Base-by-base conservation (phyloP, 2,888 invertebrate genomes). In the Tinea trinotella region DNA sequence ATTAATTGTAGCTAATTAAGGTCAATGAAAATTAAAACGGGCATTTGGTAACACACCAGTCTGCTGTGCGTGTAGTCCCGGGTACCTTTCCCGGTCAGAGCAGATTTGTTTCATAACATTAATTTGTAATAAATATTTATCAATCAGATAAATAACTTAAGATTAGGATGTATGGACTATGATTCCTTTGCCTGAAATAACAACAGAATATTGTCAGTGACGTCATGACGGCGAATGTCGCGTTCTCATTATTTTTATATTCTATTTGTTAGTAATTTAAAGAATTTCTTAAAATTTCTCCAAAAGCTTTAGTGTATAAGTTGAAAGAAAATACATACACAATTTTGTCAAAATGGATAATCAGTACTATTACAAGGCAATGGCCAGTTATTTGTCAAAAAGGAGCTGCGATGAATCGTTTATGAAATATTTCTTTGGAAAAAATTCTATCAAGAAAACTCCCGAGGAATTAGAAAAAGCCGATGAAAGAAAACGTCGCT, bases 361-460 rank as follows among this genome's bases (percentile, higher is more conserved):
- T 63, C 84, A 85, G 62, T 84, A 85, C 61, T 85, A 85, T 59
- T 84, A 84, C 61, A 84, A 85, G 61, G 60, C 84, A 54, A 85
- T 85, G 85, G 84, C 84, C 15, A 85, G 76, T 61, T 85, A 85
- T 62, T 63, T 85, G 48, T 84, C 85, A 15, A 85, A 85, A 70
- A 70, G 82, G 52, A 84, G 84, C 67, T 85, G 84, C 63, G 84
- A 84, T 67, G 84, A 85, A 66, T 85, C 84, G 54, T 84, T 84
- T 62, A 83, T 85, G 80, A 74, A 84, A 59, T 85, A 85, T 65
- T 84, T 85, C 62, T 84, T 85, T 58, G 84, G 84, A 35, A 84
- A 84, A 63, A 84, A 78, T 60, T 70, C 83, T 4, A 57, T 74
- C 49, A 84, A 82, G 66, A 84, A 83, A 65, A 76, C 81, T 6